A percentile compares a stretch with the other conserved stretches of the same genome.
These are phyloP conservation scores for Chionoecetes opilio DNA, from an alignment of 1,140 invertebrate species.

Conservation along the genomic window DNA sequence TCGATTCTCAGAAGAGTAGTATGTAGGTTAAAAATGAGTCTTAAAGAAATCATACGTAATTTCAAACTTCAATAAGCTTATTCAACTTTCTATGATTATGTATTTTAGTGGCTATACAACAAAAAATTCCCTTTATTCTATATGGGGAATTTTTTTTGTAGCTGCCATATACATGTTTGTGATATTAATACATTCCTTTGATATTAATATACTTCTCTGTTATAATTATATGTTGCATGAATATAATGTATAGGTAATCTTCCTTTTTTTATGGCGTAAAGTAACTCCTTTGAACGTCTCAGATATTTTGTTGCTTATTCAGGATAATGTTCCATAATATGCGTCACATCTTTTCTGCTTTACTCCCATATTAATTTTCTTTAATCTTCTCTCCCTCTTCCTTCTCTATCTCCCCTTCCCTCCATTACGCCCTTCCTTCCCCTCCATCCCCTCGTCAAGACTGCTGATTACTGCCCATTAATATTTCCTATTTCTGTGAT, in stretches of 20 bases:
- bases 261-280: not conserved
- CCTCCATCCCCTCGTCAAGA: slow-evolving; percentile 36
- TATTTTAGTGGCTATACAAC: no score
- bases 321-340: not conserved
- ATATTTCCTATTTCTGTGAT: slow-evolving; percentile 69
- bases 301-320: not conserved
- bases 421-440: not conserved
- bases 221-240: no score
- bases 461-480: slow-evolving; percentile 66
- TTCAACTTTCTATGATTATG: no score
- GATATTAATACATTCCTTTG: no score
- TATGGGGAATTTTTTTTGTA: no score
- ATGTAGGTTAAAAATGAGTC: no score
- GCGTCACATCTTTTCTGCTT: not conserved
- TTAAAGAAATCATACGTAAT: no score
- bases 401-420: not conserved
- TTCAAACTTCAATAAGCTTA: no score
- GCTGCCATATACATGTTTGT: no score
- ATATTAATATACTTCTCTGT: no score
- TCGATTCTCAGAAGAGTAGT: not conserved
- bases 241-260: no score
- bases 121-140: no score
- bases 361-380: slow-evolving; percentile 31
- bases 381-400: not conserved
- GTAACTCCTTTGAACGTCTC: not conserved